These are phyloP conservation scores for Falcaria lacertinaria DNA, from an alignment of 2,888 invertebrate species.

Conservation along the genomic window DNA sequence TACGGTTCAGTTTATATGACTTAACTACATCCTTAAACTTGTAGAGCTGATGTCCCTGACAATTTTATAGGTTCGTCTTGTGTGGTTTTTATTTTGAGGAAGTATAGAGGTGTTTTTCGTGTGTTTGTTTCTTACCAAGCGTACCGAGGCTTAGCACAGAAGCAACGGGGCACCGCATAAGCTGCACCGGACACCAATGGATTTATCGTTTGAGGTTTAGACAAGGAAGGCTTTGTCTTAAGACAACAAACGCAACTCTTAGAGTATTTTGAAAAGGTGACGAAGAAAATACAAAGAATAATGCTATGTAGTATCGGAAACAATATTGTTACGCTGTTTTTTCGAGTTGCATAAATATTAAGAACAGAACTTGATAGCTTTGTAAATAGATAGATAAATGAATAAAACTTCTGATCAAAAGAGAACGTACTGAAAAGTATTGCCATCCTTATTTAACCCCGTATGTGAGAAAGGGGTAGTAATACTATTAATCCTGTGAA, in stretches of 20 bases:
- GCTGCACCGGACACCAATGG: conserved; percentile 67
- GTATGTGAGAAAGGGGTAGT: too few species aligned
- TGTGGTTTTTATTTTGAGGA: conserved; percentile 1
- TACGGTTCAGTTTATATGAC: conserved; percentile 15
- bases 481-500: too few species aligned
- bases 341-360: too few species aligned
- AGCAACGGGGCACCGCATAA: conserved; percentile 36
- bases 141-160: conserved; percentile 18
- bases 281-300: conserved; percentile 6
- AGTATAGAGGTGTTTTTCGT: conserved; percentile 6
- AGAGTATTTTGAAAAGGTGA: conserved; percentile 18
- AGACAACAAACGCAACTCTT: conserved; percentile 51
- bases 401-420: too few species aligned
- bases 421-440: too few species aligned
- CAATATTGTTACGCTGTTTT: background rate
- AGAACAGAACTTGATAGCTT: too few species aligned
- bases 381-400: too few species aligned
- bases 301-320: conserved; percentile 3
- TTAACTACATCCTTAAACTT: conserved; percentile 13
- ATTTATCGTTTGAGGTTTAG: conserved; percentile 66
- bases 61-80: conserved; percentile 8
- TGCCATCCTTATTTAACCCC: too few species aligned
- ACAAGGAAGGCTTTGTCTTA: conserved; percentile 65
- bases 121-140: conserved; percentile 1
- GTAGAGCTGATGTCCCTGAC: conserved; percentile 17